Conservation (phyloP, 2,888 invertebrate genomes). For the Epistrophe grossulariae region DNA sequence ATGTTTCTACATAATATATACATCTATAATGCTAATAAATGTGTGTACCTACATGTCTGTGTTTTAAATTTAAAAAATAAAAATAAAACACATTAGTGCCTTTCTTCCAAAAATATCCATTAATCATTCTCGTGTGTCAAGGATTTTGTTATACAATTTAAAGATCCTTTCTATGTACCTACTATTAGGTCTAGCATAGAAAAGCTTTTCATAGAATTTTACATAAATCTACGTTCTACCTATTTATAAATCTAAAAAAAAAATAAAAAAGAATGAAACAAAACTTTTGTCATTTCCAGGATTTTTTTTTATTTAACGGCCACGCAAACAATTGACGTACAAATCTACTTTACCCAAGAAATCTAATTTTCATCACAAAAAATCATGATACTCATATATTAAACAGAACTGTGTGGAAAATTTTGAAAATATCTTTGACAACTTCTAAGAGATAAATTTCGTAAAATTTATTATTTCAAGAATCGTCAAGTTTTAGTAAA, state of each 20-base stretch:
- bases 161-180: not conserved
- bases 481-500: too few species aligned
- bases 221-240: not conserved
- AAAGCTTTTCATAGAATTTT: not conserved
- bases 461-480: too few species aligned
- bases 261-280: slow-evolving; percentile 11
- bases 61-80: too few species aligned
- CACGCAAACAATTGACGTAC: slow-evolving; percentile 48
- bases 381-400: not conserved
- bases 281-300: slow-evolving; percentile 57
- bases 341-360: slow-evolving; percentile 56
- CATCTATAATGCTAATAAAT: too few species aligned
- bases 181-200: not conserved
- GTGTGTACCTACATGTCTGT: too few species aligned
- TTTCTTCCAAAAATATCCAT: slow-evolving; percentile 29
- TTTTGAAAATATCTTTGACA: not conserved
- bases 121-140: slow-evolving; percentile 42
- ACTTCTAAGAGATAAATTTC: too few species aligned
- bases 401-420: not conserved
- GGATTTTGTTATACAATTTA: not conserved
- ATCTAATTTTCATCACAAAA: not conserved
- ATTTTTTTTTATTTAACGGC: not conserved
- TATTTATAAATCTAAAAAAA: not conserved
- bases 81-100: slow-evolving; percentile 7
- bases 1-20: too few species aligned